phyloP scores from a whole-genome alignment of 2,797 vertebrate genomes.

The Onychomys leucogaster region DNA sequence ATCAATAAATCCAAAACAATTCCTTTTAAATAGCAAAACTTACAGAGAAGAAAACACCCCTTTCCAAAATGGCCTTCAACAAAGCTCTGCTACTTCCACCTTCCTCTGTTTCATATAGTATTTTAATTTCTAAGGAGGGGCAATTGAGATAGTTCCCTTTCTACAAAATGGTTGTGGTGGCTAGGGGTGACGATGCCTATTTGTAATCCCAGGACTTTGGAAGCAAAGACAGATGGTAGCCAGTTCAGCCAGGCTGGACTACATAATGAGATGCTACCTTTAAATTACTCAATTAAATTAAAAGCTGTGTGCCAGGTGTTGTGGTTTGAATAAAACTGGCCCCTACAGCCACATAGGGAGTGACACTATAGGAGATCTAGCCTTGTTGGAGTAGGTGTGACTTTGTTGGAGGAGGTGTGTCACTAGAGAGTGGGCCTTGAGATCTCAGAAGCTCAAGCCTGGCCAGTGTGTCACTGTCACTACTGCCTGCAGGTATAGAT shows the following conservation, averaged over 20 bases:
- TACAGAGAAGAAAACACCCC: neutral
- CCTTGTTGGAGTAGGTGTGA: neutral
- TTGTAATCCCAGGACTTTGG: no score
- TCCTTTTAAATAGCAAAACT: neutral
- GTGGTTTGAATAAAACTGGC: neutral
- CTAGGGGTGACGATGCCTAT: neutral
- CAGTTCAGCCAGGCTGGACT: neutral
- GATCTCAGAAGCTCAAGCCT: neutral
- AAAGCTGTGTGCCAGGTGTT: neutral
- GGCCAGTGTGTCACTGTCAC: no score
- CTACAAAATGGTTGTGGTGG: neutral
- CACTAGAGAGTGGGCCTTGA: neutral
- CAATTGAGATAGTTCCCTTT: neutral
- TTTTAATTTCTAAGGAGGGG: neutral
- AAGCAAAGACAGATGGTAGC: neutral
- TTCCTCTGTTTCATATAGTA: neutral
- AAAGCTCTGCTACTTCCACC: neutral
- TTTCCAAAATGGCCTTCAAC: neutral
- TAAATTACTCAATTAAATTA: neutral
- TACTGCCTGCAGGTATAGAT: neutral
- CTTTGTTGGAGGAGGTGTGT: neutral
- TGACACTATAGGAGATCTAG: neutral
- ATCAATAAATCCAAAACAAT: neutral
- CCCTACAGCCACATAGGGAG: neutral
- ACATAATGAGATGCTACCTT: neutral